Base-by-base conservation (phyloP, 1,140 invertebrate genomes). In the Ladona fulva region DNA sequence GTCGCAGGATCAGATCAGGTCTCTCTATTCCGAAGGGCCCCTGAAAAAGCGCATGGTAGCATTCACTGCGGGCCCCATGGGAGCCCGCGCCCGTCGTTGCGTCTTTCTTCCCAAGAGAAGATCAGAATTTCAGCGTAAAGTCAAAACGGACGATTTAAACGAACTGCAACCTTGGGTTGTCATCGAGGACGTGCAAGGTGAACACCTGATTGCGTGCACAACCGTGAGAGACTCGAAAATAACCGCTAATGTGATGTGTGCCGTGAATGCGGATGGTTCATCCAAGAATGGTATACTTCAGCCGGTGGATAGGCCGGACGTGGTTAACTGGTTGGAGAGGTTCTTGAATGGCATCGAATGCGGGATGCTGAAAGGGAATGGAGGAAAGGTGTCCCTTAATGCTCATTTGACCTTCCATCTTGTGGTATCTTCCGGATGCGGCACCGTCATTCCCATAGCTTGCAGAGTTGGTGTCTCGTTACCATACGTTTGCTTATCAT, bases 321-420 rank as follows among this genome's bases (percentile, higher is more conserved):
- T 94, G 11, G 87, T 89, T 76, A 84, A 88, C 0, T 94, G 93
- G 93, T 83, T 94, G 25, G 88, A 90, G 42, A 87, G 87, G 74
- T 94, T 93, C 80, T 92, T 94, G 52, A 66, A 12, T 12, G 52
- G 52, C 80, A 83, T 86, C 6, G 88, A 88, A 76, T 83, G 91
- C 5, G 87, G 89, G 73, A 87, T 89, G 12, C 85, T 88, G 42
- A 85, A 89, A 66, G 88, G 88, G 0, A 89, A 5, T 5, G 52
- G 52, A 12, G 52, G 52, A 16, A 66, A 66, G 52, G 52, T 22
- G 52, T 19, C 14, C 52, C 52, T 93, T 81, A 92, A 89, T 25
- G 92, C 92, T 0, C 92, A 94, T 80, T 84, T 94, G 7, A 93
- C 92, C 80, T 94, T 94, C 80, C 87, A 91, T 44, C 86, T 94